phyloP scores from a whole-genome alignment of 2,113 vertebrate species.

The Ia io region DNA sequence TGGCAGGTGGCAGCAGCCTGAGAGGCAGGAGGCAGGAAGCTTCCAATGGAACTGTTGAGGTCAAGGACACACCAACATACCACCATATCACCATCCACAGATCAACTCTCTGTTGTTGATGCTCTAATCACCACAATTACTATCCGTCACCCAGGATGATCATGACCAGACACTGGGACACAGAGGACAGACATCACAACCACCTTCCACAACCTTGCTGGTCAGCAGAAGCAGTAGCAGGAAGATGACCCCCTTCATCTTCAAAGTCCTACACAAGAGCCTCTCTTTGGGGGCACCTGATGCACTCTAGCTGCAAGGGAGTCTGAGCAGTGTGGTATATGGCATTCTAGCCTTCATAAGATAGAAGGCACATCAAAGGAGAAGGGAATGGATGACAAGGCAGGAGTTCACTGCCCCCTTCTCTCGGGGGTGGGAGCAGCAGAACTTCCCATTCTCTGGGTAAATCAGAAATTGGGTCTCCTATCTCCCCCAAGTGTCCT shows the following conservation, averaged over 20 bases:
- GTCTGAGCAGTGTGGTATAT: too few species aligned
- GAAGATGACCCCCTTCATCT: background rate
- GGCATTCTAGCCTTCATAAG: background rate
- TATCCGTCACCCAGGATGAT: background rate
- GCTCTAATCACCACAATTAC: background rate
- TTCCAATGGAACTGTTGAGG: background rate
- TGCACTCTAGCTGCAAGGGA: background rate
- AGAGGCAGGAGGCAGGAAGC: background rate
- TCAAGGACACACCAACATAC: background rate
- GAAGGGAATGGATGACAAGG: background rate
- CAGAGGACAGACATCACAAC: background rate
- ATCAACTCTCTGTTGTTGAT: background rate
- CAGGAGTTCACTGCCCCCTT: too few species aligned
- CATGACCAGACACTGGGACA: background rate
- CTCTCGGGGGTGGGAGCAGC: fast-evolving
- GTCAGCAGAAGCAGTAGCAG: background rate
- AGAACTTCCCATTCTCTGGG: background rate
- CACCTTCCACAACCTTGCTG: background rate
- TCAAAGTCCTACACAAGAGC: background rate
- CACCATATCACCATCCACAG: fast-evolving
- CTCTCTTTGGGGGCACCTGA: background rate
- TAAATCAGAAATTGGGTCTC: background rate
- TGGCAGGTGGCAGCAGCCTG: background rate
- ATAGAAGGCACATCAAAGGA: background rate
- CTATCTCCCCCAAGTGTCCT: background rate